Base-by-base conservation (phyloP, 2,797 vertebrate species). In the Cyprinella venusta region DNA sequence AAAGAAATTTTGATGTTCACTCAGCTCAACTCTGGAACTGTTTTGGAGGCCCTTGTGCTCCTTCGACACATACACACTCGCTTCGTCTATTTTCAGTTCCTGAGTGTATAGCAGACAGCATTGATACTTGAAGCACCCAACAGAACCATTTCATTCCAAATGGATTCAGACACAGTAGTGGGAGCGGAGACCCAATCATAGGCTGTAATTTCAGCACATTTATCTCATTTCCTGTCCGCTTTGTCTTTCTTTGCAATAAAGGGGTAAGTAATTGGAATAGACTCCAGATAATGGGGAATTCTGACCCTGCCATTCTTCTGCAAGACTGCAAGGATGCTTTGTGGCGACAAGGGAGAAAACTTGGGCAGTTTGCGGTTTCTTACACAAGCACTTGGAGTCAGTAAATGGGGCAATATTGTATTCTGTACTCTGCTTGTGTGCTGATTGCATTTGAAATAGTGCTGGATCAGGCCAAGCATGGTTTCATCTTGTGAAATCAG, bases 171-270 rank as follows among this genome's bases (percentile, higher is more conserved):
- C 89, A 89, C 90, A 91, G 92, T 88, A 91, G 87, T 85, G 69
- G 85, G 72, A 88, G 88, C 54, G 54, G 86, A 84, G 87, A 88
- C 89, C 90, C 90, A 90, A 92, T 90, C 92, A 92, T 89, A 91
- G 90, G 89, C 91, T 90, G 89, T 91, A 89, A 90, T 92, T 92
- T 92, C 89, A 88, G 65, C 24, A 86, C 89, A 78, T 94, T 94
- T 92, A 93, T 91, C 93, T 93, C 87, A 93, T 94, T 95, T 94
- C 92, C 93, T 93, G 92, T 82, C 88, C 80, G 89, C 90, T 93
- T 92, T 91, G 90, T 93, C 92, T 92, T 90, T 82, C 50, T 87
- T 82, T 72, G 89, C 86, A 94, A 91, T 92, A 92, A 93, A 90
- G 88, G 90, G 80, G 85, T 84, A 82, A 85, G 88, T 92, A 92